Percentiles rank a stretch among this genome's conserved stretches.
Evolutionary conservation across 2,797 vertebrate genomes (phyloP).

Genomic region (Halcyon leucocephala): DNA sequence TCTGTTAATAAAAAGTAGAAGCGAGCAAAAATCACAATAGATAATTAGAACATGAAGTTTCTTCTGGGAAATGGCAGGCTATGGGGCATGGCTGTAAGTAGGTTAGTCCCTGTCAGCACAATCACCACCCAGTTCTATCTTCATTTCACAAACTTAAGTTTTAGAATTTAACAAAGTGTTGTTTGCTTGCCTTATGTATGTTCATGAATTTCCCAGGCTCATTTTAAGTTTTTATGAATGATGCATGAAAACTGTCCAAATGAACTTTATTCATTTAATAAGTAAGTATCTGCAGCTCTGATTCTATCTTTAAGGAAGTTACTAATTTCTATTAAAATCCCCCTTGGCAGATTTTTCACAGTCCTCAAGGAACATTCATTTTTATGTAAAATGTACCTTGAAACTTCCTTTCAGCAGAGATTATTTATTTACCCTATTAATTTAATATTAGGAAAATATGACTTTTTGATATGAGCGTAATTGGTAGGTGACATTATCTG

Average conservation of each 20-base stretch:
- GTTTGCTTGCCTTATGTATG: not conserved
- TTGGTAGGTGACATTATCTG: not conserved
- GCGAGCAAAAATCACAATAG: not conserved
- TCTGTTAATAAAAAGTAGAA: not conserved
- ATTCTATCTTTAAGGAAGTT: not conserved
- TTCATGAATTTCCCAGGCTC: not conserved
- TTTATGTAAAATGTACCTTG: slow-evolving; percentile 6
- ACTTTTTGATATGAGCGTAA: not conserved
- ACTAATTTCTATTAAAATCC: slow-evolving; percentile 22
- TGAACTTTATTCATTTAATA: not conserved
- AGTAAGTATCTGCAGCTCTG: not conserved
- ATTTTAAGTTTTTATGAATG: not conserved
- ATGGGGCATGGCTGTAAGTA: not conserved
- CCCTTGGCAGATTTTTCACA: not conserved
- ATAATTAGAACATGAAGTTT: slow-evolving; percentile 5
- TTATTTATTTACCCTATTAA: not conserved
- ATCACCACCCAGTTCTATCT: not conserved
- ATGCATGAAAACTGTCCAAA: not conserved
- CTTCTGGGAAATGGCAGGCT: not conserved
- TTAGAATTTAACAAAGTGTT: not conserved
- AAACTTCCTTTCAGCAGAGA: not conserved
- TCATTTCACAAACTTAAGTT: not conserved
- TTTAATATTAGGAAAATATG: not conserved
- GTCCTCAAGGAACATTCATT: not conserved
- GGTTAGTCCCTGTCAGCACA: not conserved